Conservation (phyloP, 1,140 invertebrate genomes). For the Scylla paramamosain region DNA sequence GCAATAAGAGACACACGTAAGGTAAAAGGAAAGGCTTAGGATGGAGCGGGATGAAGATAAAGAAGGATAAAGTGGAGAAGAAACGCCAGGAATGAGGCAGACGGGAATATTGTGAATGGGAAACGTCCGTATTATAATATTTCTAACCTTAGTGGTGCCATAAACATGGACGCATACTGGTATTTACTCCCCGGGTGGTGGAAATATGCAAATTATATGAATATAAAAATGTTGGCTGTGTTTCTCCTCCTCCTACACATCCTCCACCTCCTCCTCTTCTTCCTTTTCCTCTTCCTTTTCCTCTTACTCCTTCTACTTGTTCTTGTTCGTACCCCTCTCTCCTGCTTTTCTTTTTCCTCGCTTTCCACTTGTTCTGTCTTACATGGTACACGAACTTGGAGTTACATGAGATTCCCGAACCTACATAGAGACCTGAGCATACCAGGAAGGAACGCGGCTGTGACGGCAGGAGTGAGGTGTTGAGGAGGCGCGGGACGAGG, state of each 20-base stretch:
- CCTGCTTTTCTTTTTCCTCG: background rate
- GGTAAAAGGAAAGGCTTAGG: background rate
- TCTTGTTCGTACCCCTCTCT: too few relatives aligned
- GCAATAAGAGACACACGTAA: background rate
- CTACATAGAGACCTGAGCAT: background rate
- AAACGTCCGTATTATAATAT: background rate
- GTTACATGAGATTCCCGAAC: background rate
- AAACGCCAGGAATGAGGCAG: background rate
- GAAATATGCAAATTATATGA: conserved; percentile 15
- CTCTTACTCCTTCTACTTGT: background rate
- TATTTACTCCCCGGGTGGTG: background rate
- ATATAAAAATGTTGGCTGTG: background rate
- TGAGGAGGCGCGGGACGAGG: background rate
- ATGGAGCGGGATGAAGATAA: conserved; percentile 5
- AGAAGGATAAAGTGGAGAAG: background rate
- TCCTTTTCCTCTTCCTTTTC: background rate
- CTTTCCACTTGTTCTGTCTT: background rate
- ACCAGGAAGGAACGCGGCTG: background rate
- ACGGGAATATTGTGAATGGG: background rate
- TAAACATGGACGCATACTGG: background rate
- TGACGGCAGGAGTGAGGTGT: background rate
- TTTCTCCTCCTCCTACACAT: background rate
- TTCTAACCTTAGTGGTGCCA: background rate
- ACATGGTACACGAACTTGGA: background rate
- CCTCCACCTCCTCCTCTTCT: background rate